These are phyloP conservation scores for Drosophila rubida DNA, from an alignment of 2,888 invertebrate genomes.

Conservation along the genomic window DNA sequence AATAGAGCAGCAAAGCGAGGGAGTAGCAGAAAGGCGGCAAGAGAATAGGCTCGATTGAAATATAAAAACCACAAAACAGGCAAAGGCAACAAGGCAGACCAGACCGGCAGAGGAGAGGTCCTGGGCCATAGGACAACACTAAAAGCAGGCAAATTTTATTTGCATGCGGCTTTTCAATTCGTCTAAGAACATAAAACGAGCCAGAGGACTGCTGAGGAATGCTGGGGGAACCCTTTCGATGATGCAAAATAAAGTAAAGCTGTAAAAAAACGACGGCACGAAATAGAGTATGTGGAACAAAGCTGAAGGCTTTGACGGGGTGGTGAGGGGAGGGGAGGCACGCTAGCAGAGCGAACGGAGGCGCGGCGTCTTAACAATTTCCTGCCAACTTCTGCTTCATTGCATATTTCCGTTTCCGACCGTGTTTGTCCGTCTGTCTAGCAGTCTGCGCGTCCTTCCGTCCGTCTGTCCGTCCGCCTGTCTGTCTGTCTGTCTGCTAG, in stretches of 20 bases:
- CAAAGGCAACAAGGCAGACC: constrained; percentile 24
- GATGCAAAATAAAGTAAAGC: constrained; percentile 67
- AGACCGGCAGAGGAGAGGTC: constrained; percentile 17
- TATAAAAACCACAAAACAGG: constrained; percentile 67
- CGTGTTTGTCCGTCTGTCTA: constrained; percentile 32
- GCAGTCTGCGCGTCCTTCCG: constrained; percentile 10
- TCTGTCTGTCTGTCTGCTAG: constrained; percentile 9
- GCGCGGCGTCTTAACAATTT: constrained; percentile 76
- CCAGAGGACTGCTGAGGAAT: constrained; percentile 18
- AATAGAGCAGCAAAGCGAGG: constrained; percentile 12
- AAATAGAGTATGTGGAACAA: constrained; percentile 19
- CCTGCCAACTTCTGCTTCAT: constrained; percentile 80
- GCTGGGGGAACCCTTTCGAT: constrained; percentile 69
- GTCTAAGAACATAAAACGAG: constrained; percentile 71
- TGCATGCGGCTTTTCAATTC: constrained; percentile 78
- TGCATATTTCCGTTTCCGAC: constrained; percentile 77
- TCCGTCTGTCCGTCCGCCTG: neutral
- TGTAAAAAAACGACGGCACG: constrained; percentile 45
- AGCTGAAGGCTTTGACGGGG: neutral
- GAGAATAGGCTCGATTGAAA: constrained; percentile 61
- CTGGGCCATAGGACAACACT: constrained; percentile 65
- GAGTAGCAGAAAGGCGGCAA: constrained; percentile 12
- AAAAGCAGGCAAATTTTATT: constrained; percentile 72
- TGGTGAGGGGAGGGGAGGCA: neutral
- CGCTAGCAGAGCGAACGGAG: constrained; percentile 33